Base-by-base conservation (phyloP, 2,797 vertebrate species). In the Pangasius krempfi region DNA sequence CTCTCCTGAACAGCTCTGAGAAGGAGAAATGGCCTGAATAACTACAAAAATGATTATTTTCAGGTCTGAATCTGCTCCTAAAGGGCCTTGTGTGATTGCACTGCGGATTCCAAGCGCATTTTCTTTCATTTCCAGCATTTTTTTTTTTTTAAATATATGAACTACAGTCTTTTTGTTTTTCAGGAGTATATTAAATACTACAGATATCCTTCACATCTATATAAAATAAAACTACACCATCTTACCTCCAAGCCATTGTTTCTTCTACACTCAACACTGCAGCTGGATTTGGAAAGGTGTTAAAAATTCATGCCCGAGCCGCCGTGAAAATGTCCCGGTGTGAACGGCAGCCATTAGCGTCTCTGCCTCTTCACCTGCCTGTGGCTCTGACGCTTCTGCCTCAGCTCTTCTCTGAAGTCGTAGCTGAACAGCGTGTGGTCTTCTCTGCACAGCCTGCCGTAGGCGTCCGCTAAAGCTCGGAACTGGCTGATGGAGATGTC, bases 361-460 rank as follows among this genome's bases (percentile, higher is more conserved):
- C 90, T 84, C 76, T 89, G 89, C 33, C 81, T 66, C 75, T 87
- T 85, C 66, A 60, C 75, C 37, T 58, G 44, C 44, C 47, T 68
- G 18, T 33, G 90, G 22, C 1, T 0, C 0, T 30, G 72, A 87
- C 91, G 95, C 82, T 94, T 97, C 66, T 94, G 91, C 89, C 54
- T 94, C 87, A 98, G 96, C 90, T 99, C 98, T 64, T 98, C 97
- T 93, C 99, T 97, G 93, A 96, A 98, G 84, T 97, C 95, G 33
- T 97, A 99, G 64, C 84, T 25, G 82, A 97, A 92, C 89, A 99
- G 96, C 25, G 82, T 52, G 9, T 92, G 95, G 93, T 94, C 96
- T 92, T 87, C 90, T 62, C 93, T 86, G 73, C 98, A 99, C 92
- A 99, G 95, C 79, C 92, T 89, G 89, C 97, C 96, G 84, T 99